Evolutionary conservation across 2,797 vertebrate genomes (phyloP).

Genomic region (Melanotaenia trifasciata): DNA sequence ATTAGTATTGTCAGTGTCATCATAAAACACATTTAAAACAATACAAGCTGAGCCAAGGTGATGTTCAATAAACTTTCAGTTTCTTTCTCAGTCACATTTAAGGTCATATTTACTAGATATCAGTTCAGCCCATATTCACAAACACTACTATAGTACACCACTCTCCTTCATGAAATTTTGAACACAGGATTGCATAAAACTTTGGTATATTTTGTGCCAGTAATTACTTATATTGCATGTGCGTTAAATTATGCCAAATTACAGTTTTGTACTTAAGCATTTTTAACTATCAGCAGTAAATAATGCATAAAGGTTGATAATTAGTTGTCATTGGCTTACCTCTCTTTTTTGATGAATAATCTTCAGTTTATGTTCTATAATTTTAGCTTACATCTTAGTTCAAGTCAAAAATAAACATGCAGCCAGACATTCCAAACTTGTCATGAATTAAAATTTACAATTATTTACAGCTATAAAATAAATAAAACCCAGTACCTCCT

Average conservation of each 20-base stretch:
- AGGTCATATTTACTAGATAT: no score
- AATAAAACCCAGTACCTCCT: no score
- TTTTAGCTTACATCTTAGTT: background rate
- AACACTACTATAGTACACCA: background rate
- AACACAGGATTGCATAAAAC: background rate
- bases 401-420: slow-evolving; percentile 27
- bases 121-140: background rate
- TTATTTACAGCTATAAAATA: background rate
- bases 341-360: slow-evolving; percentile 1
- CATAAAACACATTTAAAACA: no score
- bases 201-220: background rate
- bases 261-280: background rate
- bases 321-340: slow-evolving; percentile 29
- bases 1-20: no score
- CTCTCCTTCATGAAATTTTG: no score
- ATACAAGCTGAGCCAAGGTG: no score
- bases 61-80: no score
- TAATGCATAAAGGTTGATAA: accelerated
- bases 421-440: slow-evolving; percentile 17
- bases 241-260: background rate
- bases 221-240: background rate
- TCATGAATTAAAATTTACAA: background rate
- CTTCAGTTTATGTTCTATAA: background rate
- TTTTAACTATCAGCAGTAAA: background rate
- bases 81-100: no score